Base-by-base conservation (phyloP, 2,797 vertebrate genomes). In the Perodicticus potto region DNA sequence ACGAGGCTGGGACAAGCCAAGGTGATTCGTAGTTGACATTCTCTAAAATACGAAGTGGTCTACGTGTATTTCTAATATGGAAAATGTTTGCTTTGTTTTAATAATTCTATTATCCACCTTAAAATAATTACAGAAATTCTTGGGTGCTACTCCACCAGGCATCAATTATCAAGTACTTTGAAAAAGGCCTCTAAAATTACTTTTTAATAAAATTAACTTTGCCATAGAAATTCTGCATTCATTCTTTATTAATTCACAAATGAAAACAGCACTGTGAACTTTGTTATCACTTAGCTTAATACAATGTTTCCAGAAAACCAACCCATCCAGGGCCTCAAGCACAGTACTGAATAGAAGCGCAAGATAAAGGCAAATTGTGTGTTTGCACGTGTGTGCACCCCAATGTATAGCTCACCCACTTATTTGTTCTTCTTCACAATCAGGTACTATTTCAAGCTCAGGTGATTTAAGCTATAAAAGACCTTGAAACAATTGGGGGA, bases 221-320 rank as follows among this genome's bases (percentile, higher is more conserved):
- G 25, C 67, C 63, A 40, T 4, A 89, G 19, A 83, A 82, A 59
- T 78, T 77, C n/a, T 78, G 1, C 72, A 78, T 89, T 78, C 40
- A 17, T 82, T 86, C 67, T 80, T 3, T 49, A 67, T 82, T 92
- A 77, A 87, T 76, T 76, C 77, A 74, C 17, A 80, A 91, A 57
- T 27, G 40, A 92, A 95, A 88, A 89, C 1, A 80, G 63, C 63
- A 73, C 59, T 84, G 37, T 70, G 57, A 94, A 86, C 23, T 90
- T 55, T 84, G 29, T 80, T 93, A 83, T 89, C 67, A 92, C 29
- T 34, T 76, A 43, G 16, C 4, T 95, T 89, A 84, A 89, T 74
- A 49, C 5, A 93, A 37, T 84, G 13, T 72, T 92, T 93, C 57
- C 78, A 93, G n/a, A 80, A 81, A 95, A 65, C 49, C 87, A 86